phyloP scores from a whole-genome alignment of 2,113 vertebrate species.

The Erpornis zantholeuca region DNA sequence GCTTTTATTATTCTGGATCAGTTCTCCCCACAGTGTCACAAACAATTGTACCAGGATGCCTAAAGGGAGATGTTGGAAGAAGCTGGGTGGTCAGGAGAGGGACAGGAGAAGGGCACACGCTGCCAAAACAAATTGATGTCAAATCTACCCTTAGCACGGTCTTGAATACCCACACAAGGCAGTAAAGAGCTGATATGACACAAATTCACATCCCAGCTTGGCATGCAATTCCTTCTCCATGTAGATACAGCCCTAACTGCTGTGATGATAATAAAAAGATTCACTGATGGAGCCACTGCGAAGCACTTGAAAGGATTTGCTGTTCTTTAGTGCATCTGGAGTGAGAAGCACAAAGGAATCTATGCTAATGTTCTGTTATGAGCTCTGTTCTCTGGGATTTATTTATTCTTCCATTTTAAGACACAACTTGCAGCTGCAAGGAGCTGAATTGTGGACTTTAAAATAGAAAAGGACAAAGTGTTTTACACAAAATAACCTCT shows the following conservation, averaged over 20 bases:
- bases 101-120: not conserved
- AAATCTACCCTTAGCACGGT: not conserved
- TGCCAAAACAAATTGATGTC: not conserved
- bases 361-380: not conserved
- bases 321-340: not conserved
- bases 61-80: not conserved
- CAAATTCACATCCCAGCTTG: not conserved
- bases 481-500: not conserved
- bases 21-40: not conserved
- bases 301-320: not conserved
- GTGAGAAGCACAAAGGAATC: not conserved
- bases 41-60: not conserved
- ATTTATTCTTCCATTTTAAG: constrained; percentile 4
- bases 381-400: not conserved
- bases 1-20: not conserved
- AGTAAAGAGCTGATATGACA: not conserved
- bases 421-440: not conserved
- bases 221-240: not conserved
- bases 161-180: not conserved
- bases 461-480: not conserved
- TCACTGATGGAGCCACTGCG: not conserved
- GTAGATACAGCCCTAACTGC: not conserved
- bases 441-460: not conserved
- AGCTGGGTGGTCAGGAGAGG: not conserved
- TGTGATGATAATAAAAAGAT: not conserved